Base-by-base conservation (phyloP, 2,113 vertebrate genomes). In the Prunella himalayana region DNA sequence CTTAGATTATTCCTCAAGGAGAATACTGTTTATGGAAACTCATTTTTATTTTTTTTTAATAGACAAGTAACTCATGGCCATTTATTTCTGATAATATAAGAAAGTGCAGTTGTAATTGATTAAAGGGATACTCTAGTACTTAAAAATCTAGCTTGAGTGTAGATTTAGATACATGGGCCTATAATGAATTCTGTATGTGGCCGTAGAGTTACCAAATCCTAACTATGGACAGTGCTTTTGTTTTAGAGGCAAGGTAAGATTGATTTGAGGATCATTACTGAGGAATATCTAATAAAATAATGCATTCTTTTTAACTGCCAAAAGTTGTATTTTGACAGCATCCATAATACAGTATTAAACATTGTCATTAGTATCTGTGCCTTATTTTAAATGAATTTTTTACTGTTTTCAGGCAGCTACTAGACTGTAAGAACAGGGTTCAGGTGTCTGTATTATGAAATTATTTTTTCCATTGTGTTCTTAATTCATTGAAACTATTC, bases 271-370 rank as follows among this genome's bases (percentile, higher is more conserved):
- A 50, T 89, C 6, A 0, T 56, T 79, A 57, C 10, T 82, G 66
- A 86, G 45, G 65, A 90, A 44, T 82, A 44, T 8, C 51, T 86
- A 60, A 90, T 82, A 90, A 94, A 95, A 45, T 37, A 54, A 83
- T 66, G 25, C 45, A 25, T 90, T 89, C 6, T 69, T 94, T 83
- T 92, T 94, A 92, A 83, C 88, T 82, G 88, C 88, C 54, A 78
- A 41, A 88, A 88, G 35, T 94, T 96, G 50, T 90, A 77, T 93
- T 93, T 93, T 80, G 47, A 82, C 63, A 91, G 51, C 21, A 80
- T 93, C 25, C 59, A 44, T 88, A 87, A 91, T 83, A 90, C 71
- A 90, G 71, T 96, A 68, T 95, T 95, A 94, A 93, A 81, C 25
- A 15, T 35, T 20, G 78, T 83, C 28, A 37, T 85, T 92, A 56